Evolutionary conservation across 2,797 vertebrate species (phyloP), one percentile per base, ranked within the genome.

Genomic region (Anas acuta): DNA sequence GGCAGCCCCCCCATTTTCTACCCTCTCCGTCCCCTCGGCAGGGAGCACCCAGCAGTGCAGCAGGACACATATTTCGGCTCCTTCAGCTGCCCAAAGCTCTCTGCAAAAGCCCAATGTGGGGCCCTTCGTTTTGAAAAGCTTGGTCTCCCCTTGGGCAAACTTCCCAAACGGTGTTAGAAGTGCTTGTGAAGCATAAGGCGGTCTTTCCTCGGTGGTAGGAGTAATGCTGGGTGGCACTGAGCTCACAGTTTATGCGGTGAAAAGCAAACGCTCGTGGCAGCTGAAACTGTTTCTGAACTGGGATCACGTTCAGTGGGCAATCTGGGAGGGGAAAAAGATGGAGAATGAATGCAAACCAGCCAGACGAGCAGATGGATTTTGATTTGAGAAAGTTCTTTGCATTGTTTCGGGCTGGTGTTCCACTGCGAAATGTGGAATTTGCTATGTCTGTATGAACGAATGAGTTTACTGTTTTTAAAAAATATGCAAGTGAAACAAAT

Each of bases 11-110:
- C 0, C 58, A 10, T 58, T 87, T 85, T 65, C 61, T 83, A 62
- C 45, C 20, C 1, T 1, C 28, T 75, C 45, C 35, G 15, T 74
- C 15, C 39, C 25, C 41, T 33, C 3, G 0, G 20, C 0, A 9
- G 57, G 41, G 56, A 51, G 15, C 33, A 67, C 30, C 20, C 11
- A 47, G 2, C 58, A 61, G 33, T 37, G 33, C 41, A 60, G 43
- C n/a, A 69, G 21, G 26, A 6, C 23, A 16, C 30, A 3, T 9
- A 28, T 39, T 26, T 43, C n/a, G 28, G 32, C 54, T 43, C 6
- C 33, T 84, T 76, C 78, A 60, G 35, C 53, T 93, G 64, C 37
- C 47, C 21, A 77, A 43, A 93, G 45, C 23, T 32, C 35, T 47
- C 20, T 21, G 6, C 51, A 73, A 64, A 93, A 89, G 7, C 14